These are phyloP conservation scores for Phthorimaea operculella DNA, from an alignment of 1,140 invertebrate genomes.

Conservation along the genomic window DNA sequence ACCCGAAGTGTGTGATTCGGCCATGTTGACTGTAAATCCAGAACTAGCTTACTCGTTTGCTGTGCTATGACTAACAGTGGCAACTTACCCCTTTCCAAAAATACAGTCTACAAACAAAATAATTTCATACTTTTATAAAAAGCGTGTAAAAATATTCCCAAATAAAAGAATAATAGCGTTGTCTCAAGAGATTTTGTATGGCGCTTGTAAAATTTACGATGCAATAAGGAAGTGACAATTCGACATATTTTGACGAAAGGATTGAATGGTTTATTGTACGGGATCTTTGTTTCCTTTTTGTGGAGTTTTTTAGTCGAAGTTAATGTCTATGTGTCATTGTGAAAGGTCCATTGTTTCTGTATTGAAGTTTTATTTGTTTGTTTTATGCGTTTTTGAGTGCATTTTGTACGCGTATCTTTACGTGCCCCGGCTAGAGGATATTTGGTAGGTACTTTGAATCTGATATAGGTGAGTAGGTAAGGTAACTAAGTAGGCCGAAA, in stretches of 20 bases:
- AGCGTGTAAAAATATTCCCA: not conserved
- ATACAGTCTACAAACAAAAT: too few relatives aligned
- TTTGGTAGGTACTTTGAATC: too few relatives aligned
- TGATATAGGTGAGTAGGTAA: too few relatives aligned
- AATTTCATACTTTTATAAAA: too few relatives aligned
- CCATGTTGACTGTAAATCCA: too few relatives aligned
- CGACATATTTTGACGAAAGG: conserved; percentile 64
- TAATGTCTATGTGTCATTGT: conserved; percentile 49
- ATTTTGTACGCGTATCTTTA: conserved; percentile 25
- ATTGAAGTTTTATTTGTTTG: conserved; percentile 41
- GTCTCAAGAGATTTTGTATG: conserved; percentile 38
- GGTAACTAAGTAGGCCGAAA: too few relatives aligned
- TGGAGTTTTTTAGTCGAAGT: conserved; percentile 38
- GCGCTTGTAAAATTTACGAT: conserved; percentile 53
- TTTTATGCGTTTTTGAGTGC: conserved; percentile 49
- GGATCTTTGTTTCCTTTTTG: conserved; percentile 47
- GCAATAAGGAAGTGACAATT: conserved; percentile 63
- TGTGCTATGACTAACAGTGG: too few relatives aligned
- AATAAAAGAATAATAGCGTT: conserved; percentile 24
- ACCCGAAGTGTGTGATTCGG: too few relatives aligned
- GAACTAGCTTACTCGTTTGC: too few relatives aligned
- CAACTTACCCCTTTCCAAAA: too few relatives aligned
- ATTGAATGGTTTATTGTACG: conserved; percentile 58
- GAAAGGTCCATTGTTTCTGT: conserved; percentile 43
- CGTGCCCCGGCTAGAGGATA: too few relatives aligned